Evolutionary conservation across 2,888 invertebrate genomes (phyloP), one percentile per base, ranked within the genome.

Genomic region (Spisula subtruncata): DNA sequence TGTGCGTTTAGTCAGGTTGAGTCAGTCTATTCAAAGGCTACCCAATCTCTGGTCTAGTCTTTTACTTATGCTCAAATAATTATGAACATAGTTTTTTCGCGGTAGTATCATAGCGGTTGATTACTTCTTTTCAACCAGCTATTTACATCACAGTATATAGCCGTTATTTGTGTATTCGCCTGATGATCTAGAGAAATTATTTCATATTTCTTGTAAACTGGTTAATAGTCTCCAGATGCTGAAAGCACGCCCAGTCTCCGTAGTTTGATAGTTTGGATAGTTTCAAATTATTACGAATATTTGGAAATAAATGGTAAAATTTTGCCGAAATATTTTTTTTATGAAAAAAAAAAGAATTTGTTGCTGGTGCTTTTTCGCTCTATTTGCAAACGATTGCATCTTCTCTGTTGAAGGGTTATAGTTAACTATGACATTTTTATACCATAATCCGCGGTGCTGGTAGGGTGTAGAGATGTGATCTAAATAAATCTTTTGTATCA

Each of bases 211-310:
- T 41, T 75, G 56, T 79, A 41, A 85, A 85, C 80, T n/a, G 32
- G 48, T 10, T 51, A 88, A 88, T 88, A 83, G 35, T 56, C 46
- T 83, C 87, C 87, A 88, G 79, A 88, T 88, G 87, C 56, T 29
- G 54, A 60, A 83, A 32, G n/a, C 51, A 83, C 83, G 83, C 83
- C 87, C 83, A 20, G 84, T 79, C 87, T 88, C 87, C 41, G 14
- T 51, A 56, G 79, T 56, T 80, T 85, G 85, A 85, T 85, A 79
- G 56, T 75, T 85, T 85, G 80, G 85, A 85, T 85, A 80, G 56
- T 80, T 85, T 51, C 80, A 85, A 51, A 85, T 80, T 75, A 85
- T 85, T 85, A 75, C 80, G 48, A 85, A 85, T 85, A 80, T 85
- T 79, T 51, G 79, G 75, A 85, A 85, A 85, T 85, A 79, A 85